Conservation (phyloP, 2,888 invertebrate genomes). For the Pinctada fucata region DNA sequence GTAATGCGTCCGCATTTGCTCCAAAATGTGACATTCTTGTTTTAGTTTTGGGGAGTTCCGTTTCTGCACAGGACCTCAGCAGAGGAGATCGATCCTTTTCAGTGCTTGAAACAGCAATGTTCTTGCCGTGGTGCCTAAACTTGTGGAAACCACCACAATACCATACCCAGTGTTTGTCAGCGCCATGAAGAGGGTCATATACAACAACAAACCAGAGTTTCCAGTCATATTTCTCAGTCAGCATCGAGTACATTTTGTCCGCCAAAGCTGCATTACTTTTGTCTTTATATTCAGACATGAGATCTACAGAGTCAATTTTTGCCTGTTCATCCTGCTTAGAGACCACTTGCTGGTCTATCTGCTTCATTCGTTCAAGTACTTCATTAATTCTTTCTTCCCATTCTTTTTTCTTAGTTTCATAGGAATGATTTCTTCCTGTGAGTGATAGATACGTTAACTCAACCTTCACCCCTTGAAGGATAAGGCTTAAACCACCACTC, state of each 20-base stretch:
- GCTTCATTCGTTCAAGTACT: not conserved
- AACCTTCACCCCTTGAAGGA: constrained; percentile 6
- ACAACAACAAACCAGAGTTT: not conserved
- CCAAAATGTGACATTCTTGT: too few relatives aligned
- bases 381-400: constrained; percentile 8
- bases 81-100: too few relatives aligned
- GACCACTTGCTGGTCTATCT: not conserved
- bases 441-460: not conserved
- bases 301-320: not conserved
- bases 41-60: too few relatives aligned
- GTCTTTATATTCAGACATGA: not conserved
- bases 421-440: not conserved
- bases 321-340: not conserved
- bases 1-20: too few relatives aligned
- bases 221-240: constrained; percentile 8
- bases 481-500: not conserved
- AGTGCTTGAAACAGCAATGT: too few relatives aligned
- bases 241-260: not conserved
- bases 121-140: too few relatives aligned
- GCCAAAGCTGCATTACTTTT: not conserved
- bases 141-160: too few relatives aligned
- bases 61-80: too few relatives aligned
- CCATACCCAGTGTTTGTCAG: too few relatives aligned
- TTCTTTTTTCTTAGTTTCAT: not conserved
- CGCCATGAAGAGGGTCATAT: too few relatives aligned